Percentiles rank a stretch among this genome's conserved stretches.
phyloP scores from a whole-genome alignment of 2,113 vertebrate species.

The Oreotrochilus melanogaster region DNA sequence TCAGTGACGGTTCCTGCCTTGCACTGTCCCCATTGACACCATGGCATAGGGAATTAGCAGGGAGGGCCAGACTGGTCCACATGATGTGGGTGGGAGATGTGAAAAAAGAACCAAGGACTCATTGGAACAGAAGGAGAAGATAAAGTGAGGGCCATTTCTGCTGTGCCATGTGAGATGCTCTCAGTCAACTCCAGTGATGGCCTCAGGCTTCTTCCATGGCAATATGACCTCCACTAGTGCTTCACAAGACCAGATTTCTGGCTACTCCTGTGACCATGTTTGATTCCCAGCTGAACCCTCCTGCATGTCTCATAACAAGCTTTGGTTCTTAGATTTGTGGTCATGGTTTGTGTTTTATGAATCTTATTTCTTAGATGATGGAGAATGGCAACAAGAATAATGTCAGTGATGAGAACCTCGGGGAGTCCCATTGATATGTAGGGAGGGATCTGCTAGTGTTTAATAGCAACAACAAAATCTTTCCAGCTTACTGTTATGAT shows the following conservation, averaged over 20 bases:
- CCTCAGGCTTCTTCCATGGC: background rate
- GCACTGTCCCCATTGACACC: background rate
- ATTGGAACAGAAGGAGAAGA: background rate
- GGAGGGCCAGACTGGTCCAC: background rate
- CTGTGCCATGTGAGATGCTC: accelerated
- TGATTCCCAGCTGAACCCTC: background rate
- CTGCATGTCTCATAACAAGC: background rate
- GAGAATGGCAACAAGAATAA: background rate
- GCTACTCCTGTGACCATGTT: background rate
- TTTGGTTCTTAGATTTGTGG: background rate
- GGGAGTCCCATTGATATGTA: background rate
- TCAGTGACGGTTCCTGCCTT: background rate
- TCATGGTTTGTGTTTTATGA: background rate
- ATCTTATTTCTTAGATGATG: background rate
- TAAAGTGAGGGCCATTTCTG: background rate
- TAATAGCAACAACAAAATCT: background rate
- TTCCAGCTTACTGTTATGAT: background rate
- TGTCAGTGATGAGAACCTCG: background rate
- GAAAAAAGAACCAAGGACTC: background rate
- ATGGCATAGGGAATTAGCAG: background rate
- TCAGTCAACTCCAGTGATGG: background rate
- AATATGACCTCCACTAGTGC: background rate
- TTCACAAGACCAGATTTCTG: background rate
- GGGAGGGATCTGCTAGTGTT: background rate
- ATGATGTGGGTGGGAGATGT: background rate